Percentiles rank a stretch among this genome's conserved stretches.
phyloP scores from a whole-genome alignment of 2,888 invertebrate genomes.

The Tetragonula carbonaria region DNA sequence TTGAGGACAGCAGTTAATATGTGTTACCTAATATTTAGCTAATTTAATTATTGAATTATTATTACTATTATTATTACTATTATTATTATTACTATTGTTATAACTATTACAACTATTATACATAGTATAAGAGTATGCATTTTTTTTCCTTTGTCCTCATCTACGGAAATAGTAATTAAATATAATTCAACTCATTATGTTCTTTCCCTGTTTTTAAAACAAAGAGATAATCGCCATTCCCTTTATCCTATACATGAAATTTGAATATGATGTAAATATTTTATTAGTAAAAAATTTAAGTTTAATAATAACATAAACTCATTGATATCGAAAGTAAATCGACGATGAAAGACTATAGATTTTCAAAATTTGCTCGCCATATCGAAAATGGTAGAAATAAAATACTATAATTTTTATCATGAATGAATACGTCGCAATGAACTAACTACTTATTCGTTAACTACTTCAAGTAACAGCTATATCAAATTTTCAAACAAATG shows the following conservation, averaged over 20 bases:
- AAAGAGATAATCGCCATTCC: neutral
- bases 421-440: slow-evolving; percentile 18
- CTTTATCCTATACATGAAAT: slow-evolving; percentile 44
- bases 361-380: slow-evolving; percentile 25
- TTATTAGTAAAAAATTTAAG: slow-evolving; percentile 38
- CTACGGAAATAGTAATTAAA: slow-evolving; percentile 56
- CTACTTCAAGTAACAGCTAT: slow-evolving; percentile 18
- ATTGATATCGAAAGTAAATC: slow-evolving; percentile 24
- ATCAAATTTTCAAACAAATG: slow-evolving; percentile 22
- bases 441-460: slow-evolving; percentile 20
- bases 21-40: slow-evolving; percentile 71
- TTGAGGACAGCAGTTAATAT: slow-evolving; percentile 65
- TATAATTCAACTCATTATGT: slow-evolving; percentile 28
- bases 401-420: slow-evolving; percentile 31
- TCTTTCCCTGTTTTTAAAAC: slow-evolving; percentile 15
- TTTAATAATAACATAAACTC: slow-evolving; percentile 26
- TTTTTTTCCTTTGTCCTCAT: slow-evolving; percentile 61
- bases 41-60: slow-evolving; percentile 65
- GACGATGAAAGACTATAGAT: slow-evolving; percentile 46
- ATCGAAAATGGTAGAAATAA: slow-evolving; percentile 24
- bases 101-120: slow-evolving; percentile 68
- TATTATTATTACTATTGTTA: slow-evolving; percentile 44
- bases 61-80: slow-evolving; percentile 61
- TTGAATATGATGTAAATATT: slow-evolving; percentile 47
- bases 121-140: slow-evolving; percentile 72